phyloP scores from a whole-genome alignment of 2,797 vertebrate species.

The Mus minutoides region DNA sequence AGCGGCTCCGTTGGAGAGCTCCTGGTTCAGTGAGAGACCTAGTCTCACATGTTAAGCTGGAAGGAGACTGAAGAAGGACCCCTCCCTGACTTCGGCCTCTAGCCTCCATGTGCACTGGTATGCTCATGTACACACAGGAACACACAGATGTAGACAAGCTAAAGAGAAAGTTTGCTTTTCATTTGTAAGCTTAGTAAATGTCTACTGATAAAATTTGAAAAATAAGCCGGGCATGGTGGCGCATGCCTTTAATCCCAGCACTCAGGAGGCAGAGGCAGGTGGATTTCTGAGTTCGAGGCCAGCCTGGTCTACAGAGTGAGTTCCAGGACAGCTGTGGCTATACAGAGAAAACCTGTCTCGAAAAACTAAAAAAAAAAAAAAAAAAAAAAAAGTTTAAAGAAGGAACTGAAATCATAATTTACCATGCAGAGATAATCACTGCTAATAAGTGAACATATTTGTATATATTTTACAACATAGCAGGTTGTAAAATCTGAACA shows the following conservation, averaged over 20 bases:
- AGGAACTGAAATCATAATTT: slow-evolving; percentile 23
- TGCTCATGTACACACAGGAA: background rate
- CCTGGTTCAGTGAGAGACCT: background rate
- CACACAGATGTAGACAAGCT: too few species aligned
- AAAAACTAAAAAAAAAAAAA: slow-evolving; percentile 39
- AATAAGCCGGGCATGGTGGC: too few species aligned
- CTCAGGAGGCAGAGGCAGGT: too few species aligned
- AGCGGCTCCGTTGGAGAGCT: background rate
- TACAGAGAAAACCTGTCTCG: too few species aligned
- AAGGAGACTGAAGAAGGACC: background rate
- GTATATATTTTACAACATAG: background rate
- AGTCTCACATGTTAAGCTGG: background rate
- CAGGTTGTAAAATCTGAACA: background rate
- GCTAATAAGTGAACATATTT: background rate
- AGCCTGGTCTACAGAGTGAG: too few species aligned
- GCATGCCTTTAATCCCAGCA: too few species aligned
- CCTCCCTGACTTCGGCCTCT: background rate
- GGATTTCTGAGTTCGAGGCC: too few species aligned
- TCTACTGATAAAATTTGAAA: slow-evolving; percentile 53
- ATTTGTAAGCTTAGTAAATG: slow-evolving; percentile 25
- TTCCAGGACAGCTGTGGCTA: too few species aligned
- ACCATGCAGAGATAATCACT: background rate
- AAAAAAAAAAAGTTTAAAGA: slow-evolving; percentile 45
- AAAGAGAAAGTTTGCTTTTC: background rate
- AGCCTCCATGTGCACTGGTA: background rate